phyloP scores from a whole-genome alignment of 2,113 vertebrate species.

The Dicerorhinus sumatrensis region DNA sequence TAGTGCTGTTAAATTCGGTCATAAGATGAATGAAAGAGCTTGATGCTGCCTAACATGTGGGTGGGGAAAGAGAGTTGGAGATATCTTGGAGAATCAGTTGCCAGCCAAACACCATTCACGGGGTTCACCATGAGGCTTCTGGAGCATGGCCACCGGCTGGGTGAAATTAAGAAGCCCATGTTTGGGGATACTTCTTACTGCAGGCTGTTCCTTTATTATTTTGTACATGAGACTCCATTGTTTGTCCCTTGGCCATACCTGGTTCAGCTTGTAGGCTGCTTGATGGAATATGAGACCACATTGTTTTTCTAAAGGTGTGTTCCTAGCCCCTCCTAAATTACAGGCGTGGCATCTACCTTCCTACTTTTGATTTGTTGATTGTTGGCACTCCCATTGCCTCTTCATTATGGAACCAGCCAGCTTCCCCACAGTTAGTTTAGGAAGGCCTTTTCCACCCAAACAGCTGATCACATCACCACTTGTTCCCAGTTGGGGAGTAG shows the following conservation, averaged over 20 bases:
- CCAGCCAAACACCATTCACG: neutral
- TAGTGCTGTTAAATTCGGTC: neutral
- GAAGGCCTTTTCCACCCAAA: neutral
- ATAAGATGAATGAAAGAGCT: neutral
- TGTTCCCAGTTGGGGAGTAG: neutral
- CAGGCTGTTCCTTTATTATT: neutral
- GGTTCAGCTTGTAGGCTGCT: neutral
- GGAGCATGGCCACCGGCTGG: neutral
- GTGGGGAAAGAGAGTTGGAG: neutral
- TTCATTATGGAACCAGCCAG: neutral
- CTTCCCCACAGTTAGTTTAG: neutral
- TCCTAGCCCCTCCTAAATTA: neutral
- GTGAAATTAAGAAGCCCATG: neutral
- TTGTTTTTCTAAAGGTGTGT: neutral
- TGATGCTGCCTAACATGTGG: neutral
- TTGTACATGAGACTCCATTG: neutral
- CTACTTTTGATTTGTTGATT: neutral
- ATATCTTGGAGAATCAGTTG: neutral
- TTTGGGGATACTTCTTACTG: neutral
- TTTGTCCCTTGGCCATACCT: neutral
- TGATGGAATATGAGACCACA: neutral
- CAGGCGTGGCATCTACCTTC: neutral
- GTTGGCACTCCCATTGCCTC: neutral
- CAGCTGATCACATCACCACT: neutral
- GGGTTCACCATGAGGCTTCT: neutral